Conservation (phyloP, 2,113 vertebrate genomes). For the Indicator maculatus region DNA sequence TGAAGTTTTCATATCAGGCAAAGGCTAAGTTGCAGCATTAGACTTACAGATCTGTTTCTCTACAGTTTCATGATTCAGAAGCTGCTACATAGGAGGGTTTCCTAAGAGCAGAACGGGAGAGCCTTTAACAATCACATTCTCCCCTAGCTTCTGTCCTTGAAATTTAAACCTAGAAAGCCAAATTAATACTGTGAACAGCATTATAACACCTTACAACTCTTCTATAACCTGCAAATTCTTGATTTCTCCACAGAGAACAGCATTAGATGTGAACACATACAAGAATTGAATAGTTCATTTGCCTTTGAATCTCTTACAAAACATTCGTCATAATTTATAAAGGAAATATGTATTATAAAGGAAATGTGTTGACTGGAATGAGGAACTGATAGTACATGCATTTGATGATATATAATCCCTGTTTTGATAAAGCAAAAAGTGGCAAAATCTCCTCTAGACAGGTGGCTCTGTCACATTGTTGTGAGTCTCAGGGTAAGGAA, state of each 20-base stretch:
- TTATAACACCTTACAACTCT: neutral
- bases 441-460: neutral
- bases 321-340: neutral
- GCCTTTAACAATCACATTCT: neutral
- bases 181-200: neutral
- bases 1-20: neutral
- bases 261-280: fast-evolving
- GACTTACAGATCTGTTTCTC: neutral
- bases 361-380: neutral
- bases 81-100: neutral
- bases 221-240: neutral
- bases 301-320: neutral
- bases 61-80: neutral
- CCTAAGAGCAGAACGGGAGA: neutral
- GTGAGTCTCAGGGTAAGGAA: neutral
- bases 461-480: neutral
- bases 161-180: neutral
- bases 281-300: neutral
- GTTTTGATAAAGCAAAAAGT: neutral
- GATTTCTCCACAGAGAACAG: neutral
- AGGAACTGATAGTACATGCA: fast-evolving
- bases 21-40: neutral
- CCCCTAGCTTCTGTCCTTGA: neutral
- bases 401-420: neutral
- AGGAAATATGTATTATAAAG: neutral